Conservation (phyloP, 2,888 invertebrate species). For the Bibio marci region DNA sequence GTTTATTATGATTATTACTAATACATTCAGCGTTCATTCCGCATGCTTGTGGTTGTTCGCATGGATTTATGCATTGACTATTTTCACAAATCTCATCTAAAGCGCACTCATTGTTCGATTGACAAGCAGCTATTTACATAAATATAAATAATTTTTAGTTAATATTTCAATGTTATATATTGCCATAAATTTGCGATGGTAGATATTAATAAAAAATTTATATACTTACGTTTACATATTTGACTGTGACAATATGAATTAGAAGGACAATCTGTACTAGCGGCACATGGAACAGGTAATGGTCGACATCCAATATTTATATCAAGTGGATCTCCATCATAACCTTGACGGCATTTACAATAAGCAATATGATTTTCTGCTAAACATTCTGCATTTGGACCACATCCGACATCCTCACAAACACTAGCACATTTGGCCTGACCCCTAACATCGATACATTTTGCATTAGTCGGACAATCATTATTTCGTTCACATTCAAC, state of each 20-base stretch:
- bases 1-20: conserved; percentile 51
- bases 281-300: conserved; percentile 51
- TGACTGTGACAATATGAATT: conserved; percentile 70
- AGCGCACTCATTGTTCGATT: conserved; percentile 62
- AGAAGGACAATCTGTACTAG: conserved; percentile 54
- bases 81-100: conserved; percentile 60
- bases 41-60: conserved; percentile 56
- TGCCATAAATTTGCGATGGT: too few relatives aligned
- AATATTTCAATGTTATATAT: background rate
- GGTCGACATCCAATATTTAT: conserved; percentile 54
- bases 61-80: conserved; percentile 69
- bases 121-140: conserved; percentile 47
- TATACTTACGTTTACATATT: conserved; percentile 61
- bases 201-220: too few relatives aligned
- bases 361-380: conserved; percentile 56
- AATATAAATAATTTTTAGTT: conserved; percentile 3
- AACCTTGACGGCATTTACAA: conserved; percentile 65
- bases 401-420: conserved; percentile 62
- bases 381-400: conserved; percentile 67
- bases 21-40: conserved; percentile 69
- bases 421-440: conserved; percentile 68
- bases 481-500: conserved; percentile 61
- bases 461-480: conserved; percentile 67
- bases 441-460: conserved; percentile 53
- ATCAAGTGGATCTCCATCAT: conserved; percentile 58